phyloP scores from a whole-genome alignment of 2,113 vertebrate genomes.

The Phyllostomus hastatus region DNA sequence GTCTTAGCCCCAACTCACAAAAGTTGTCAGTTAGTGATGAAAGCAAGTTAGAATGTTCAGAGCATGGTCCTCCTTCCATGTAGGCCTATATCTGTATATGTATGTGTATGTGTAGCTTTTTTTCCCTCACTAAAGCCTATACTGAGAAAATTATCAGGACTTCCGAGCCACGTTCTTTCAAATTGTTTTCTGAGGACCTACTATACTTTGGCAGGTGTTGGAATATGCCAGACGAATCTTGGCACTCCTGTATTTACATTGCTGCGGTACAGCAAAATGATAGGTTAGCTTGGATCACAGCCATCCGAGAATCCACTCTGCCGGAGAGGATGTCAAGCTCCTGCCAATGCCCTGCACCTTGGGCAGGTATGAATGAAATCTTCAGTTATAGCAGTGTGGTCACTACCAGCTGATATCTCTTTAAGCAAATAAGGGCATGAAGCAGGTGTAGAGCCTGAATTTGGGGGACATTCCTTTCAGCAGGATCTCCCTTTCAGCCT shows the following conservation, averaged over 20 bases:
- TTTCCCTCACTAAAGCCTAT: neutral
- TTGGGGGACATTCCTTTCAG: slow-evolving; percentile 85
- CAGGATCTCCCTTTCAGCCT: slow-evolving; percentile 85
- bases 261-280: neutral
- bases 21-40: neutral
- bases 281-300: neutral
- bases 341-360: neutral
- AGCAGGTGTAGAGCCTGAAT: slow-evolving; percentile 90
- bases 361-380: slow-evolving; percentile 83
- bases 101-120: neutral
- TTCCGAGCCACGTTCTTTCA: neutral
- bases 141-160: neutral
- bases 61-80: neutral
- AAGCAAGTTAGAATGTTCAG: neutral
- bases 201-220: neutral
- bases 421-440: slow-evolving; percentile 89
- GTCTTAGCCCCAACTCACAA: neutral
- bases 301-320: neutral
- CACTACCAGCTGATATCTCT: slow-evolving; percentile 86
- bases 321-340: neutral
- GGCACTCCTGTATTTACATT: neutral
- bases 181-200: neutral
- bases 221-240: neutral
- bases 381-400: slow-evolving; percentile 91
- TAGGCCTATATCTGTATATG: neutral